A percentile compares a stretch with the other conserved stretches of the same genome.
phyloP scores from a whole-genome alignment of 2,113 vertebrate species.

The Pterocles gutturalis region DNA sequence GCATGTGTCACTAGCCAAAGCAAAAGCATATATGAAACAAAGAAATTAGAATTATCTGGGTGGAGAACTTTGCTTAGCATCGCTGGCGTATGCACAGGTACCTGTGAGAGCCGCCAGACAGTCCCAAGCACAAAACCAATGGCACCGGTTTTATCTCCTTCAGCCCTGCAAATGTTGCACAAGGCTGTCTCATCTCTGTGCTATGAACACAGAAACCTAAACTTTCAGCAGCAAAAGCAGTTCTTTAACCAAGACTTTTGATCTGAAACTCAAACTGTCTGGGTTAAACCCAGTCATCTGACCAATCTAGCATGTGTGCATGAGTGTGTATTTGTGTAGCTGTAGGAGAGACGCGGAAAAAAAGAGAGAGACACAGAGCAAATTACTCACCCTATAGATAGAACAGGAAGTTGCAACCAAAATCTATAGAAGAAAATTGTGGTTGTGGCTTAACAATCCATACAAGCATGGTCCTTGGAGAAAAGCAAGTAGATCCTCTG shows the following conservation, averaged over 20 bases:
- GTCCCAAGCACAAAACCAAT: background rate
- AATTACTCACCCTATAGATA: constrained; percentile 52
- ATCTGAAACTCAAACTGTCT: background rate
- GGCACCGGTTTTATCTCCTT: background rate
- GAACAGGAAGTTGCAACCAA: constrained; percentile 49
- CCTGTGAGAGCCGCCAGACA: background rate
- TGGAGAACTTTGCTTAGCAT: background rate
- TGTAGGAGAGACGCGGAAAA: constrained; percentile 19
- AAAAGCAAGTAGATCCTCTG: background rate
- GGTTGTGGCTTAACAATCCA: background rate
- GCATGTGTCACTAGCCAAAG: background rate
- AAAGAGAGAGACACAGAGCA: background rate
- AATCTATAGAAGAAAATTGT: background rate
- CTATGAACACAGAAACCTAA: background rate
- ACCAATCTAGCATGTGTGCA: constrained; percentile 24
- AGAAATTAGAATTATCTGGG: background rate
- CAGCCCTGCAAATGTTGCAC: background rate
- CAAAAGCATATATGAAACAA: background rate
- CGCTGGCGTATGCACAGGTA: background rate
- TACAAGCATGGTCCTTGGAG: background rate
- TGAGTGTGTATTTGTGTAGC: constrained; percentile 20
- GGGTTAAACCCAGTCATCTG: constrained; percentile 43
- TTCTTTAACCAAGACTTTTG: background rate
- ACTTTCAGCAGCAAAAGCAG: background rate
- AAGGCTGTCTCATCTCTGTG: background rate